These are phyloP conservation scores for Palythoa grandis DNA, from an alignment of 92 coral and sea anemone species.

Conservation along the genomic window DNA sequence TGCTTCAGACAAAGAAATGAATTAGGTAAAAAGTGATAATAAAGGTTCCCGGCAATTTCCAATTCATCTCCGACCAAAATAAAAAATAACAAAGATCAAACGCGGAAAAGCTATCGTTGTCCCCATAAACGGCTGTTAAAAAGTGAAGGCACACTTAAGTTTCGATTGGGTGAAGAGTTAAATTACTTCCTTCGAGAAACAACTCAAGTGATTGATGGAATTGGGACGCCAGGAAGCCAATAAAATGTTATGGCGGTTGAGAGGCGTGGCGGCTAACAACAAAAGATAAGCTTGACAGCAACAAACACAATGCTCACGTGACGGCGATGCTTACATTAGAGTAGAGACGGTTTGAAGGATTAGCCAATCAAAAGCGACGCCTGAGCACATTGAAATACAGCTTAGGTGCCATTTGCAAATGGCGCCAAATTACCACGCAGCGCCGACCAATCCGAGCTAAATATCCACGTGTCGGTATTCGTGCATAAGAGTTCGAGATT, in stretches of 20 bases:
- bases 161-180: conserved; percentile 9
- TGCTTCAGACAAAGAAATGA: conserved; percentile 10
- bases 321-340: conserved; percentile 59
- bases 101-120: not conserved
- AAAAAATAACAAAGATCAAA: not conserved
- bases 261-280: conserved; percentile 81
- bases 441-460: conserved; percentile 94
- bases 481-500: conserved; percentile 81
- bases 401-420: conserved; percentile 96
- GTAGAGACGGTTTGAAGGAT: conserved; percentile 65
- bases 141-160: not conserved
- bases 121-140: not conserved
- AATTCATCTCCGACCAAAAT: not conserved
- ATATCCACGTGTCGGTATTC: conserved; percentile 97
- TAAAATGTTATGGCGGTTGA: conserved; percentile 6
- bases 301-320: conserved; percentile 72
- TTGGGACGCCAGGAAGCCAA: conserved; percentile 31
- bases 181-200: not conserved
- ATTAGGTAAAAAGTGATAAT: conserved; percentile 13
- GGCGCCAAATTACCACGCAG: conserved; percentile 98
- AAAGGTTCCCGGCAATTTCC: not conserved
- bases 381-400: conserved; percentile 80
- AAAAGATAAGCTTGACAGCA: conserved; percentile 78
- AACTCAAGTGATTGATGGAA: conserved; percentile 8
- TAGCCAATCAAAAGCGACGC: conserved; percentile 77